Conservation (phyloP, 2,113 vertebrate species). For the Centropus bengalensis region DNA sequence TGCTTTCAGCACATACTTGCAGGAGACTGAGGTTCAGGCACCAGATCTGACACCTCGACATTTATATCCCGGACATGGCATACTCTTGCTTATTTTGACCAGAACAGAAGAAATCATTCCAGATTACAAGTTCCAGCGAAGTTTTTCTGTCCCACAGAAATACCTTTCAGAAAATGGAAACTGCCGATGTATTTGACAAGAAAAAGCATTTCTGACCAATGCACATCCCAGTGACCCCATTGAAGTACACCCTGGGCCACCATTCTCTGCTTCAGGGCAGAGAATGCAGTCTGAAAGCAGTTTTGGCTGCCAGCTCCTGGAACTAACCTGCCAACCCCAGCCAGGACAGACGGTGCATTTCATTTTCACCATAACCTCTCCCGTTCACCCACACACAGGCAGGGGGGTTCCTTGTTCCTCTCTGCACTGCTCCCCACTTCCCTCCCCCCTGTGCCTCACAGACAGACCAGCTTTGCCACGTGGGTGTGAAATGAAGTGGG, state of each 20-base stretch:
- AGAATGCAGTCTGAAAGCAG: too few species aligned
- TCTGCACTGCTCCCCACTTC: background rate
- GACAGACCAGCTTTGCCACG: background rate
- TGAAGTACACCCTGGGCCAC: background rate
- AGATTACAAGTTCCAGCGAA: background rate
- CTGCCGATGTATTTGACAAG: background rate
- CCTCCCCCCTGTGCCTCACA: fast-evolving
- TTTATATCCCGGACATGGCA: background rate
- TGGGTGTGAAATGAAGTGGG: background rate
- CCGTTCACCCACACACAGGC: fast-evolving
- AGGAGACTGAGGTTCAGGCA: background rate
- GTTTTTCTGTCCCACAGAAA: background rate
- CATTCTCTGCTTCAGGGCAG: fast-evolving
- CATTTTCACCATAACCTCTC: background rate
- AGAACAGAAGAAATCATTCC: background rate
- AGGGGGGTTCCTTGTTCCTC: fast-evolving
- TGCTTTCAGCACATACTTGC: background rate
- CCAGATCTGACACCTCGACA: background rate
- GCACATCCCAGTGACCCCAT: fast-evolving
- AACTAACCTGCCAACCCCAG: fast-evolving
- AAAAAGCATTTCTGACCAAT: background rate
- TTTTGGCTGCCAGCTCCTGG: background rate
- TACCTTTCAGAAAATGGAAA: background rate
- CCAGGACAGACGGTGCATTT: background rate
- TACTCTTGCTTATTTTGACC: background rate